Percentiles rank a stretch among this genome's conserved stretches.
phyloP scores from a whole-genome alignment of 2,113 vertebrate species.

The Pao palembangensis region DNA sequence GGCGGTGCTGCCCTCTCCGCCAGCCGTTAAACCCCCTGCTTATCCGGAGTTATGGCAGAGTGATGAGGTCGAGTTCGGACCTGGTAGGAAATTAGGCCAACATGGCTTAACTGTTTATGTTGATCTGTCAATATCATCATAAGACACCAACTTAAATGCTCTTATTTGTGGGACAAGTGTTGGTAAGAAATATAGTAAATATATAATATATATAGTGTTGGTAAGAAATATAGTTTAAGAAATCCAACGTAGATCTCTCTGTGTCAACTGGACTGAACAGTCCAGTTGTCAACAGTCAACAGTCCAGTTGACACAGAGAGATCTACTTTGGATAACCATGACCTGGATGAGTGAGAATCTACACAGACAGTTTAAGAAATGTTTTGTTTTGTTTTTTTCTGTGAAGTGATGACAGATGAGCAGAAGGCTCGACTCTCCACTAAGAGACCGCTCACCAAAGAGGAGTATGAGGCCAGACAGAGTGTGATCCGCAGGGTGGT shows the following conservation, averaged over 20 bases:
- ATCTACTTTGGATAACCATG: too few species aligned
- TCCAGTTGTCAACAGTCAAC: too few species aligned
- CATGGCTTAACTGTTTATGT: background rate
- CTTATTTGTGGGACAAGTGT: background rate
- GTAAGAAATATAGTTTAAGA: background rate
- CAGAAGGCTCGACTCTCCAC: slow-evolving; percentile 92
- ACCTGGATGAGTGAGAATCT: too few species aligned
- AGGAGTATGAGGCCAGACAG: slow-evolving; percentile 92
- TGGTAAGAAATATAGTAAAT: background rate
- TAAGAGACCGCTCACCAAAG: slow-evolving; percentile 94
- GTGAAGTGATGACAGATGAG: slow-evolving; percentile 89
- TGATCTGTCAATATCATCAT: too few species aligned
- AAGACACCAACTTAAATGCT: too few species aligned
- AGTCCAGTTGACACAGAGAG: too few species aligned
- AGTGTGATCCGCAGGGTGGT: slow-evolving; percentile 88
- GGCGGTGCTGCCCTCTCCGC: slow-evolving; percentile 3
- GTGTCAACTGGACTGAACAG: too few species aligned
- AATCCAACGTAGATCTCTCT: too few species aligned
- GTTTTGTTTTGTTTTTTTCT: background rate
- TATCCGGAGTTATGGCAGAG: slow-evolving; percentile 85
- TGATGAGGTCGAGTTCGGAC: slow-evolving; percentile 80
- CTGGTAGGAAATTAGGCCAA: slow-evolving; percentile 74
- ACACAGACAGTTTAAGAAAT: too few species aligned
- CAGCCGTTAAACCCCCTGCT: slow-evolving; percentile 50
- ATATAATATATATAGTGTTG: too few species aligned